Conservation (phyloP, 1,140 invertebrate genomes). For the Fopius arisanus region DNA sequence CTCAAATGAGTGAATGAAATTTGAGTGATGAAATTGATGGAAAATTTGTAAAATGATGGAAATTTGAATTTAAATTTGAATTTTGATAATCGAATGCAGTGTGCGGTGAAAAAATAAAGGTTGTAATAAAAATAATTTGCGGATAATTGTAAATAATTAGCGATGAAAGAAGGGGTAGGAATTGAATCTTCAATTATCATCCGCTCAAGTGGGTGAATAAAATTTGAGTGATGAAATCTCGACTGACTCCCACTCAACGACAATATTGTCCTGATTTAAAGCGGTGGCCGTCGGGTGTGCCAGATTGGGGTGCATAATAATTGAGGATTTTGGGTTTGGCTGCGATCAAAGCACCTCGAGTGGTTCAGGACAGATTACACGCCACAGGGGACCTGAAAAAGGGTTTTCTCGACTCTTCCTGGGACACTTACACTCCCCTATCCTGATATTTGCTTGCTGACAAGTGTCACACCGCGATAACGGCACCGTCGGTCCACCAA, state of each 20-base stretch:
- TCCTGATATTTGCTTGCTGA: conserved; percentile 44
- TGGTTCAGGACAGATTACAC: conserved; percentile 60
- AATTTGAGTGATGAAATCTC: neutral
- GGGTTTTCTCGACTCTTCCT: conserved; percentile 40
- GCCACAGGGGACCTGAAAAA: conserved; percentile 54
- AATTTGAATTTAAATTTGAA: too few relatives aligned
- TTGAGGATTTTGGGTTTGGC: conserved; percentile 54
- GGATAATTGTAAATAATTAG: too few relatives aligned
- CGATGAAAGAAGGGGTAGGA: too few relatives aligned
- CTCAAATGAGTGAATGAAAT: neutral
- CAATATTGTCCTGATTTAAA: conserved; percentile 38
- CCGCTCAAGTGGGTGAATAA: neutral
- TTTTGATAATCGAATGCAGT: too few relatives aligned
- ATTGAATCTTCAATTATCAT: neutral
- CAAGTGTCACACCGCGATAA: conserved; percentile 54
- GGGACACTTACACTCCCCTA: neutral
- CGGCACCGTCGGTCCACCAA: conserved; percentile 26
- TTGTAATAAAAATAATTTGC: too few relatives aligned
- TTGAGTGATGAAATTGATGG: neutral
- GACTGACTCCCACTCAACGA: conserved; percentile 14
- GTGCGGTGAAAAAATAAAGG: too few relatives aligned
- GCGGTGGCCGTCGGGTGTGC: conserved; percentile 17
- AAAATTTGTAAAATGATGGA: too few relatives aligned
- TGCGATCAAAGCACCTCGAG: conserved; percentile 44
- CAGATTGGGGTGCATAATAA: conserved; percentile 62